Evolutionary conservation across 1,140 invertebrate species (phyloP).

Genomic region (Drosophila santomea): DNA sequence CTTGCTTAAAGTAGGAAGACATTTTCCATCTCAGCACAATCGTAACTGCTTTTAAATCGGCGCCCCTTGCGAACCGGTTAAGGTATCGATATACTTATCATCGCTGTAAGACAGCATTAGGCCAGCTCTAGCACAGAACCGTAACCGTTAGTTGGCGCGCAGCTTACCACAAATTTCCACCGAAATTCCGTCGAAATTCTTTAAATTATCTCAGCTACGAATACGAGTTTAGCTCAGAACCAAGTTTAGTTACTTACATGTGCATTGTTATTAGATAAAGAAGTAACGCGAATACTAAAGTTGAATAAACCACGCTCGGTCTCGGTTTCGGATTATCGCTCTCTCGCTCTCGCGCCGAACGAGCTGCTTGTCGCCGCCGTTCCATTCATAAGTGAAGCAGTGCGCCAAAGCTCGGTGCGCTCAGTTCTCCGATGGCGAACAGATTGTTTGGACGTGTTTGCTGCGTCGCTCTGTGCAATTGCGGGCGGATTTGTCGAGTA

Average conservation of each 20-base stretch:
- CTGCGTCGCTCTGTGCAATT: slow-evolving; percentile 53
- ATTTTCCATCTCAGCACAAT: neutral
- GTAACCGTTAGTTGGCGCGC: slow-evolving; percentile 23
- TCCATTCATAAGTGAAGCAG: slow-evolving; percentile 4
- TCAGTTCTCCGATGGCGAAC: slow-evolving; percentile 37
- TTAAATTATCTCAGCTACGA: no score
- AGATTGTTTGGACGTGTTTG: slow-evolving; percentile 79
- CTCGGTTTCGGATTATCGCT: neutral
- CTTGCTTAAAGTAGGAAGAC: neutral
- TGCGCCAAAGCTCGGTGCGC: neutral
- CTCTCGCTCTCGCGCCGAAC: neutral
- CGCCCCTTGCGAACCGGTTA: no score
- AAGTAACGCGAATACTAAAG: slow-evolving; percentile 70
- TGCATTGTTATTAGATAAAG: slow-evolving; percentile 29
- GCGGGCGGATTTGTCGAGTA: slow-evolving; percentile 38
- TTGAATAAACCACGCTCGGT: neutral
- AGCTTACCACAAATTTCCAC: slow-evolving; percentile 2
- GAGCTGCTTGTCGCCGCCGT: neutral
- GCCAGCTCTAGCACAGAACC: slow-evolving; percentile 12
- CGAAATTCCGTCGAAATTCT: no score
- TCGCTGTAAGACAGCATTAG: neutral
- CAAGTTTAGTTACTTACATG: slow-evolving; percentile 32
- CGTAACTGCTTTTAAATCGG: neutral
- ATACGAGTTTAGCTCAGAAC: slow-evolving; percentile 13
- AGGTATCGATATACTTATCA: neutral